Percentiles rank a stretch among this genome's conserved stretches.
Evolutionary conservation across 2,797 vertebrate genomes (phyloP).

Genomic region (Alosa sapidissima): DNA sequence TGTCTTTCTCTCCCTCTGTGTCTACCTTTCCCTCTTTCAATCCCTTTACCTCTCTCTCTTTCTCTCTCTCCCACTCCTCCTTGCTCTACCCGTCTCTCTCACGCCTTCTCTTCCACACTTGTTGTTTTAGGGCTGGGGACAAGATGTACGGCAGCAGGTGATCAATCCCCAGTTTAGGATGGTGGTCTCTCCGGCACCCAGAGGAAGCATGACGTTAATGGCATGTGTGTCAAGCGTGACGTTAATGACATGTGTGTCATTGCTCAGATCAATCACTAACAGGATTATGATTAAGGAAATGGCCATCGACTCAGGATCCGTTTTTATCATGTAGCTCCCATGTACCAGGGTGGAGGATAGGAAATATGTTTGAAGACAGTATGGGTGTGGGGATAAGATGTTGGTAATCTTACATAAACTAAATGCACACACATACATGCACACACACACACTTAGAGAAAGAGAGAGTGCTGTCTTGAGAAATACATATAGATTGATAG

Average conservation of each 20-base stretch:
- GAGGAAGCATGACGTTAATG: constrained; percentile 76
- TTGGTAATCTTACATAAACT: not conserved
- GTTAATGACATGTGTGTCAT: constrained; percentile 85
- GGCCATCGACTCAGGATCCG: constrained; percentile 84
- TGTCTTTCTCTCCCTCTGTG: not conserved
- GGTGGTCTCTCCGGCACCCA: not conserved
- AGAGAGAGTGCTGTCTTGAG: not conserved
- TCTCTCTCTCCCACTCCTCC: not conserved
- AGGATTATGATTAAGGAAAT: constrained; percentile 90
- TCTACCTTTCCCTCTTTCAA: not conserved
- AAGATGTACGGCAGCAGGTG: not conserved
- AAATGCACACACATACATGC: not conserved
- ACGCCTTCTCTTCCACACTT: not conserved
- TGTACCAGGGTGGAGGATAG: constrained; percentile 73
- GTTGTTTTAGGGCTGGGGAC: not conserved
- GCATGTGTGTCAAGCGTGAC: constrained; percentile 80
- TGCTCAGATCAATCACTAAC: constrained; percentile 88
- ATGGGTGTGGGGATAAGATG: not conserved
- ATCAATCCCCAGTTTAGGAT: not conserved
- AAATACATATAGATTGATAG: not conserved
- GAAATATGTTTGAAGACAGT: constrained; percentile 39
- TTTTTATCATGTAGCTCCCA: constrained; percentile 83
- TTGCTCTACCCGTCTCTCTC: not conserved
- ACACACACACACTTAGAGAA: not conserved
- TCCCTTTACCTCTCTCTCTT: not conserved